phyloP scores from a whole-genome alignment of 2,888 invertebrate species.

The Caenorhabditis parvicauda region DNA sequence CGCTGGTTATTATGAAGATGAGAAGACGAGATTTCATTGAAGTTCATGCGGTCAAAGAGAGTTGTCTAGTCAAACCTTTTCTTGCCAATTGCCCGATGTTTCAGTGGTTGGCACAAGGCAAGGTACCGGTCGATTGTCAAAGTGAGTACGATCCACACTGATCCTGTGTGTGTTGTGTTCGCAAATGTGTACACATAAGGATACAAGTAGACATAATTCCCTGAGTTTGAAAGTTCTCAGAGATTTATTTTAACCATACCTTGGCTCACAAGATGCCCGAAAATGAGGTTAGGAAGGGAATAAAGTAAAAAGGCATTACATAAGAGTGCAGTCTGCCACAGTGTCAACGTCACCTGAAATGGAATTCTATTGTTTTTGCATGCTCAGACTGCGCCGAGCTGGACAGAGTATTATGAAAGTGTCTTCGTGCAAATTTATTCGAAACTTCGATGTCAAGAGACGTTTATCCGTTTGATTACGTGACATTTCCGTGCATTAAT shows the following conservation, averaged over 20 bases:
- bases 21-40: too few species aligned
- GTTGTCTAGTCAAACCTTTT: constrained; percentile 37
- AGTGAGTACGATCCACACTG: constrained; percentile 60
- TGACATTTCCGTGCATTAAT: too few species aligned
- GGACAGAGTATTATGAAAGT: too few species aligned
- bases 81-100: constrained; percentile 59
- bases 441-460: too few species aligned
- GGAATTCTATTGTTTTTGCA: too few species aligned
- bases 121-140: constrained; percentile 59
- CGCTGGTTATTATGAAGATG: too few species aligned
- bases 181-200: constrained; percentile 59
- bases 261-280: constrained; percentile 36
- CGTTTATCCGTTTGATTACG: too few species aligned
- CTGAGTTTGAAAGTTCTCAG: constrained; percentile 7
- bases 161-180: constrained; percentile 58
- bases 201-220: constrained; percentile 54
- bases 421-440: too few species aligned
- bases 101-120: constrained; percentile 58
- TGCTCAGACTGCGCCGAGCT: too few species aligned
- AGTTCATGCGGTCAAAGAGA: background rate
- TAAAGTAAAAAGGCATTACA: constrained; percentile 59
- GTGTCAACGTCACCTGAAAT: constrained; percentile 54
- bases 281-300: constrained; percentile 54
- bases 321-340: constrained; percentile 60
- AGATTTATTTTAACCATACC: constrained; percentile 9